Base-by-base conservation (phyloP, 1,140 invertebrate genomes). In the Protaetia brevitarsis region DNA sequence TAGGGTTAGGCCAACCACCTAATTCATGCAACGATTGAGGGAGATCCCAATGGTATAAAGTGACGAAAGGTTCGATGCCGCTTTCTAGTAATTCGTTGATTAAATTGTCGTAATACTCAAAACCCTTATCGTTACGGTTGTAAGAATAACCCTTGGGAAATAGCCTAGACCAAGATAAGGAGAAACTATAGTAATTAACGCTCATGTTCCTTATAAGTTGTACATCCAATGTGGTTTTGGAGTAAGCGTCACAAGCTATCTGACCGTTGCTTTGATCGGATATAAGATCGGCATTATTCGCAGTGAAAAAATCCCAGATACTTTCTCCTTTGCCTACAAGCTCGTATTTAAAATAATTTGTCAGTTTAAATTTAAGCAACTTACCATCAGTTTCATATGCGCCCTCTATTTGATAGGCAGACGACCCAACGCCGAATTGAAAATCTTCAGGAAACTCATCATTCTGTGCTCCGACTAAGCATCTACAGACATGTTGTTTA, bases 1-100 rank as follows among this genome's bases (percentile, higher is more conserved):
- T 67, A 1, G 82, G 81, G 72, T 88, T 88, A 1, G 82, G 75
- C 85, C 85, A 88, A 4, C 86, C 86, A 1, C 87, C 87, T n/a
- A 85, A 69, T 45, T 87, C 82, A 72, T 88, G 85, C 4, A 89
- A 68, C 16, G 76, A 76, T 65, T 87, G 82, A 0, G 87, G 88
- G 34, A 89, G 37, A 67, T 78, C 77, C 72, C 74, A 78, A 60
- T 78, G 76, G 59, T 65, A 76, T 6, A 78, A 58, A 0, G 76
- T 86, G 71, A 89, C 86, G 77, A 88, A 76, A 1, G 88, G 86
- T 70, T 83, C 76, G 41, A 90, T 88, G 41, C 82, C 82, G 30
- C 83, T 80, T 34, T 76, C 77, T 0, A 84, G 71, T 2, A 89
- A 74, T 63, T 82, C 82, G 71, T 86, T 77, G 3, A 89, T 82